Base-by-base conservation (phyloP, 2,113 vertebrate genomes). In the Recurvirostra avosetta region DNA sequence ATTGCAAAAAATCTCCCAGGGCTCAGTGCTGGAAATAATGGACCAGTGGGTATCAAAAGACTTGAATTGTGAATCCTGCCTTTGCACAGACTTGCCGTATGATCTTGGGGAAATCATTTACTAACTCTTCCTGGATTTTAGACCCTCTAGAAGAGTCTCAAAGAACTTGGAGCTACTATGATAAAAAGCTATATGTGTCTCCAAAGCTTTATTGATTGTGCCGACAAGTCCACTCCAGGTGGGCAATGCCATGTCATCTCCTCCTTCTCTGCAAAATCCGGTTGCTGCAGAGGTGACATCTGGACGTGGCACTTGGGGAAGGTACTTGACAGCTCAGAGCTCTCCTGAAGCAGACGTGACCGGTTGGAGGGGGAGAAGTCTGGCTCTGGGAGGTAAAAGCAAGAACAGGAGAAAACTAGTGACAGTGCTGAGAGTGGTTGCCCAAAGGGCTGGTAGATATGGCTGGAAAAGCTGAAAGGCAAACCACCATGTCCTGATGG, bases 211-310 rank as follows among this genome's bases (percentile, higher is more conserved):
- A 36, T 14, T 66, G 20, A 14, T 52, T 38, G 83, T 30, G 52
- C 29, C 18, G 61, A 40, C 61, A 47, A 8, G 61, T 5, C 53
- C 15, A 21, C 4, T 65, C 32, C 23, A 43, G 12, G 36, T 53
- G 27, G 45, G 20, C 78, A 73, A 3, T 32, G 55, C 21, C 1
- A 0, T 27, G 32, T 30, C 0, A 1, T 36, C 13, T 2, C 21
- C 13, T 2, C 21, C 40, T 62, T 40, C 34, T 43, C 68, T 84
- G 45, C 45, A 52, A 59, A 78, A 67, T 34, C 49, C 34, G 34
- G 12, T 73, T 36, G 30, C 38, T 49, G 71, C 30, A 36, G 68
- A 65, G 68, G 63, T 66, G 43, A 16, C 43, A 20, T 29, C 75
- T 76, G 63, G 63, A 61, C 1, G 11, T 26, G 47, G 78, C 53